Conservation (phyloP, 2,888 invertebrate species). For the Eupithecia centaureata region DNA sequence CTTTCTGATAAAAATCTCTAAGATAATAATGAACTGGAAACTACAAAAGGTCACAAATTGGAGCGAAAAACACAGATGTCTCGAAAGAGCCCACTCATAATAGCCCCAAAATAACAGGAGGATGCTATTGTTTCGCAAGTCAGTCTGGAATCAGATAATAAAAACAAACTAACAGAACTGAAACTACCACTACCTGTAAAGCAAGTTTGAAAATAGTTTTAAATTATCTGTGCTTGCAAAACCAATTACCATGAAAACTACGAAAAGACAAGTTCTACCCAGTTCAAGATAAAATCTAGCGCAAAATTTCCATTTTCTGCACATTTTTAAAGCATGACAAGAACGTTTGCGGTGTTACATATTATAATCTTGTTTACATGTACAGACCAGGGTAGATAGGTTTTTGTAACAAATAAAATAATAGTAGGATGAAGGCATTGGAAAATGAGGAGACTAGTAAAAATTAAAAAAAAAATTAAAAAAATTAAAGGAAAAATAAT, state of each 20-base stretch:
- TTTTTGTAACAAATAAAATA: too few species aligned
- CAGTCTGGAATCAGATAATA: slow-evolving; percentile 57
- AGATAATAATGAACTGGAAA: neutral
- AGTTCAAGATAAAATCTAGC: slow-evolving; percentile 3
- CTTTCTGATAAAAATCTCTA: neutral
- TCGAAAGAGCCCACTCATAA: slow-evolving; percentile 3
- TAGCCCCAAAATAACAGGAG: slow-evolving; percentile 15
- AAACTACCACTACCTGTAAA: slow-evolving; percentile 4
- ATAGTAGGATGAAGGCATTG: too few species aligned
- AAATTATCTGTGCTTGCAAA: neutral
- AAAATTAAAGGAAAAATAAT: too few species aligned
- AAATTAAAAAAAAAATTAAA: too few species aligned
- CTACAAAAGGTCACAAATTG: slow-evolving; percentile 9
- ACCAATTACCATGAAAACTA: neutral
- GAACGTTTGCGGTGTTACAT: neutral
- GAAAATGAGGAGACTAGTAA: too few species aligned
- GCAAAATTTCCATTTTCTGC: neutral
- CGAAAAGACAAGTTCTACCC: neutral
- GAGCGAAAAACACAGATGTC: slow-evolving; percentile 9
- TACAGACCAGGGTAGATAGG: too few species aligned
- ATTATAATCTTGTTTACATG: neutral
- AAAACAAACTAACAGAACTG: slow-evolving; percentile 36
- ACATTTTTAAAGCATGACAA: slow-evolving; percentile 2
- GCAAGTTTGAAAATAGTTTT: neutral
- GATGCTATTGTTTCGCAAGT: slow-evolving; percentile 50